Conservation (phyloP, 2,797 vertebrate genomes). For the Bovichtus diacanthus region DNA sequence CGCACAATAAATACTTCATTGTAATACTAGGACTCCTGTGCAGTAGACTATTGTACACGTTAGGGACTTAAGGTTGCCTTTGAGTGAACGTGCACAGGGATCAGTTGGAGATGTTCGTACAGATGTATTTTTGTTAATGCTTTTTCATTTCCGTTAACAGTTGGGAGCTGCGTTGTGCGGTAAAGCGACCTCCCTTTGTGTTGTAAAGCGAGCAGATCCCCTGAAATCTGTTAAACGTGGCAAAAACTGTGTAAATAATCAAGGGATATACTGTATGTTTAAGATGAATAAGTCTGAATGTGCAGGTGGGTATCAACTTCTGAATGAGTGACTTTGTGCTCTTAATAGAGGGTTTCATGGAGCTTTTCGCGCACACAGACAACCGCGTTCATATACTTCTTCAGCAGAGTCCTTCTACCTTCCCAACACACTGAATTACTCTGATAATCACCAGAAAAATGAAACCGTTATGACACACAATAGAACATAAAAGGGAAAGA, state of each 20-base stretch:
- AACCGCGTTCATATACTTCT: background rate
- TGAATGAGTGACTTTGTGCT: background rate
- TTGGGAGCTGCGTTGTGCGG: background rate
- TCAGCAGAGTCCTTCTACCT: conserved; percentile 14
- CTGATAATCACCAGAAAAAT: conserved; percentile 56
- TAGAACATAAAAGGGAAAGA: conserved; percentile 36
- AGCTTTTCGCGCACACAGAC: background rate
- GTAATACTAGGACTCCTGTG: background rate
- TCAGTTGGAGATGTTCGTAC: background rate
- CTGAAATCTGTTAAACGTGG: conserved; percentile 9
- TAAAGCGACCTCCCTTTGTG: background rate
- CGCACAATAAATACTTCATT: conserved; percentile 10
- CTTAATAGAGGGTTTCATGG: background rate
- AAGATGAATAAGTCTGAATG: background rate
- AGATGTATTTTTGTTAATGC: background rate
- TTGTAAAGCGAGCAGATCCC: background rate
- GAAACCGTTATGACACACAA: conserved; percentile 59
- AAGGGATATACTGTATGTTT: background rate
- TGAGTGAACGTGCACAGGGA: background rate
- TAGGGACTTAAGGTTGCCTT: background rate
- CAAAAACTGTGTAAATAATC: background rate
- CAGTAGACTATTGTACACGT: background rate
- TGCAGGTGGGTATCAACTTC: background rate
- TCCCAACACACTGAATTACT: conserved; percentile 53
- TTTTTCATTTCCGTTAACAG: background rate